phyloP scores from a whole-genome alignment of 2,888 invertebrate genomes.

The Strigamia crassipes region DNA sequence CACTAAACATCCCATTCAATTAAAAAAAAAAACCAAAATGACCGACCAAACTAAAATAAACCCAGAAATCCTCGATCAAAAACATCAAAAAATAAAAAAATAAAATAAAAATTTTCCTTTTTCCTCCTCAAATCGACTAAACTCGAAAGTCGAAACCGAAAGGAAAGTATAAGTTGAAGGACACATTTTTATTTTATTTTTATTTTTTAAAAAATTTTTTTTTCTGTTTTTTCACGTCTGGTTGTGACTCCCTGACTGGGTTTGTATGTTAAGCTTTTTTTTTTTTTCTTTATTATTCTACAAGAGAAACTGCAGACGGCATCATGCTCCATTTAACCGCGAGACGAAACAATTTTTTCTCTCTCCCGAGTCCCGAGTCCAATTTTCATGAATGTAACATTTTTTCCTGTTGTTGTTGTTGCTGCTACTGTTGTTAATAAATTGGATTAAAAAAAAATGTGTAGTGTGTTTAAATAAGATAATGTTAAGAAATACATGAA shows the following conservation, averaged over 20 bases:
- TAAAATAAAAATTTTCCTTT: background rate
- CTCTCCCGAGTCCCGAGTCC: background rate
- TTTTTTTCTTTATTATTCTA: background rate
- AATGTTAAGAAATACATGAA: background rate
- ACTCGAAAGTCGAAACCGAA: background rate
- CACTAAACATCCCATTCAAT: background rate
- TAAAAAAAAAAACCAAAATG: background rate
- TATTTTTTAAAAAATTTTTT: background rate
- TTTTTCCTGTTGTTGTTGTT: background rate
- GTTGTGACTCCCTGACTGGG: background rate
- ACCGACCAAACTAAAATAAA: no score
- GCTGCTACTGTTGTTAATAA: background rate
- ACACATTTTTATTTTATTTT: background rate
- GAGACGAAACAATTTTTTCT: background rate
- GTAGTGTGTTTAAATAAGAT: background rate
- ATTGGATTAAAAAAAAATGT: background rate
- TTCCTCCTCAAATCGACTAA: background rate
- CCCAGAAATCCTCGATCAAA: no score
- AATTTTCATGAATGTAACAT: background rate
- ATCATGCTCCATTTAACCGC: background rate
- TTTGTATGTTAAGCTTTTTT: background rate
- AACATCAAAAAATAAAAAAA: background rate
- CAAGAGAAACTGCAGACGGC: background rate
- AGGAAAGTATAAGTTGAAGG: constrained; percentile 3
- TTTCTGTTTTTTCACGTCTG: background rate